Conservation (phyloP, 1,140 invertebrate species). For the Bombus confusus region DNA sequence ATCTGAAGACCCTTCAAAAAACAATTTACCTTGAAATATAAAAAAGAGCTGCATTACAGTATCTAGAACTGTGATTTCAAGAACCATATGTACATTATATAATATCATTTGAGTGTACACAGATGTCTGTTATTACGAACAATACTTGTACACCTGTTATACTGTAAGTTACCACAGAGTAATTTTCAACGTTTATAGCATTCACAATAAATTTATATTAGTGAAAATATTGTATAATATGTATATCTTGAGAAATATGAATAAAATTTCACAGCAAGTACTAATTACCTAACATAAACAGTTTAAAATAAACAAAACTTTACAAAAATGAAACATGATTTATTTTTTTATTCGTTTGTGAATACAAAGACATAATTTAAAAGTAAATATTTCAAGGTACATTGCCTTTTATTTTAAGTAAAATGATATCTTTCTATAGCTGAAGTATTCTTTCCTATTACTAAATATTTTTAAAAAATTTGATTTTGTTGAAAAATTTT, state of each 20-base stretch:
- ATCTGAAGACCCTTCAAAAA: background rate
- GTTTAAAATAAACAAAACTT: conserved; percentile 52
- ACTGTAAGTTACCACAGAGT: conserved; percentile 38
- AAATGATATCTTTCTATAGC: background rate
- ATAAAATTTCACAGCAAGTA: conserved; percentile 57
- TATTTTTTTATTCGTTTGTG: conserved; percentile 56
- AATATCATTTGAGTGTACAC: conserved; percentile 40
- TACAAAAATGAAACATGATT: conserved; percentile 50
- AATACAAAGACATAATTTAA: background rate
- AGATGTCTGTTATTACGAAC: conserved; percentile 52
- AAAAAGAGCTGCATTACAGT: conserved; percentile 61
- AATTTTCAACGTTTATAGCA: conserved; percentile 29
- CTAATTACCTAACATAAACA: conserved; percentile 48
- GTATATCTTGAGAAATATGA: conserved; percentile 51
- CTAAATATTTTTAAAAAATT: conserved; percentile 19
- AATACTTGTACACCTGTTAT: conserved; percentile 40
- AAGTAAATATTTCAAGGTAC: background rate
- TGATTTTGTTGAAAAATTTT: conserved; percentile 18
- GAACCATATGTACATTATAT: conserved; percentile 40
- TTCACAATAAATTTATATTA: conserved; percentile 42
- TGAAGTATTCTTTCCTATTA: background rate
- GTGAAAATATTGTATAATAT: conserved; percentile 51
- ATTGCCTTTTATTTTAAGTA: background rate
- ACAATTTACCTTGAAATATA: conserved; percentile 57
- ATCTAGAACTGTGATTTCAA: conserved; percentile 38